Evolutionary conservation across 2,113 vertebrate species (phyloP).

Genomic region (Coracopsis vasa): DNA sequence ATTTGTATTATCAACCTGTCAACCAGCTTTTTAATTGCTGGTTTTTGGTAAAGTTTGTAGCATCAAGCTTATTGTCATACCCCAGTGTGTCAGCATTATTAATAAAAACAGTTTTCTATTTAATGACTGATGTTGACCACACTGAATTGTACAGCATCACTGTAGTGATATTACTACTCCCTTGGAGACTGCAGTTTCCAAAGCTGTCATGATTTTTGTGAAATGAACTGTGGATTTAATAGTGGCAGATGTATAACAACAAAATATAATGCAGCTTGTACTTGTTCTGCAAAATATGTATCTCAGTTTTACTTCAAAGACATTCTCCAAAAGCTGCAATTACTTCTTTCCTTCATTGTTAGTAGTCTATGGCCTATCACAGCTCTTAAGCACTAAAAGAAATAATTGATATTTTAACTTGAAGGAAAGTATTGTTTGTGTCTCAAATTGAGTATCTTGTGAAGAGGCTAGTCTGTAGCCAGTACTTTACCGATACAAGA

Average conservation of each 20-base stretch:
- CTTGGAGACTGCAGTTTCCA: background rate
- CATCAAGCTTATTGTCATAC: background rate
- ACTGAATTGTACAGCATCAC: background rate
- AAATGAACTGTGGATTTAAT: background rate
- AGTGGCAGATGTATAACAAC: background rate
- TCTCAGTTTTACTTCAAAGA: background rate
- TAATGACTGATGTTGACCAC: background rate
- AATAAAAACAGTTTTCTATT: background rate
- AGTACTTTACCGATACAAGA: background rate
- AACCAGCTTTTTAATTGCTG: background rate
- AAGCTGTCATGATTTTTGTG: background rate
- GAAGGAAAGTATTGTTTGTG: background rate
- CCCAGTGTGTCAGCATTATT: background rate
- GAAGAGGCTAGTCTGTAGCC: background rate
- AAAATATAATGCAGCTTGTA: background rate
- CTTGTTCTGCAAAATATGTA: background rate
- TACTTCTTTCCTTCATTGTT: background rate
- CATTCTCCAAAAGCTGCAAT: background rate
- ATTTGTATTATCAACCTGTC: background rate
- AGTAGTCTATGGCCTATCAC: background rate
- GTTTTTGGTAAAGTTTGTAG: background rate
- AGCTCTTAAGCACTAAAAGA: background rate
- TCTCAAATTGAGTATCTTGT: background rate
- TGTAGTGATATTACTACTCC: background rate
- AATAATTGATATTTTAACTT: background rate